Evolutionary conservation across 1,140 invertebrate genomes (phyloP), one percentile per base, ranked within the genome.

Genomic region (Drosophila suzukii): DNA sequence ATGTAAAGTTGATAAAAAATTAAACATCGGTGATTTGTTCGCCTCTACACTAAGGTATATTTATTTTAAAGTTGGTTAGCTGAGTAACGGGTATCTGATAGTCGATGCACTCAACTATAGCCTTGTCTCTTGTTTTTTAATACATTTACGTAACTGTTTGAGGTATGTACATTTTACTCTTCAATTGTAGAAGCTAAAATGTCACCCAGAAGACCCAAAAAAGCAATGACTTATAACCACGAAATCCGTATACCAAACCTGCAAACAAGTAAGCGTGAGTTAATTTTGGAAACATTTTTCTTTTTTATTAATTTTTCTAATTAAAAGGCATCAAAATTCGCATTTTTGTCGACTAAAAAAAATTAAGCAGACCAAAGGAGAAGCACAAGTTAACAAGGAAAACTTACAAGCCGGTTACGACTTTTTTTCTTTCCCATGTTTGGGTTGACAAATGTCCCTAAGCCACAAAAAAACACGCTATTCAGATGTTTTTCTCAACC

Each of bases 361-460:
- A 51, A 43, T 15, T 20, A 11, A 20, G 6, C 46, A 15, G 7
- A 10, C 7, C 11, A 10, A 17, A 36, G 13, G 15, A 44, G 38
- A 63, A 47, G 51, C 17, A 30, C 34, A 67, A 47, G 6, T 50
- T 36, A 7, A 32, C 30, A 32, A 32, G 30, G 20, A 39, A 70
- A 47, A 11, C 50, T 30, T 6, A n/a, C n/a, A 8, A 38, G 30
- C 27, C 20, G 17, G 36, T 57, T 51, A 53, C 20, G 43, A 57
- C 55, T 41, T 66, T 58, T 56, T 56, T 53, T 15, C 24, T 41
- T 15, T 58, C 46, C 24, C 20, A 7, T 56, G 55, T 68, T 75
- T 59, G 27, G 43, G 62, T 44, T 75, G 71, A 70, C 63, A 63
- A 80, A 80, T 62, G 71, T 80, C 58, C 58, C 47, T 75, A 32